Percentiles rank a stretch among this genome's conserved stretches.
These are phyloP conservation scores for Muraenolepis orangiensis DNA, from an alignment of 2,797 vertebrate genomes.

Conservation along the genomic window DNA sequence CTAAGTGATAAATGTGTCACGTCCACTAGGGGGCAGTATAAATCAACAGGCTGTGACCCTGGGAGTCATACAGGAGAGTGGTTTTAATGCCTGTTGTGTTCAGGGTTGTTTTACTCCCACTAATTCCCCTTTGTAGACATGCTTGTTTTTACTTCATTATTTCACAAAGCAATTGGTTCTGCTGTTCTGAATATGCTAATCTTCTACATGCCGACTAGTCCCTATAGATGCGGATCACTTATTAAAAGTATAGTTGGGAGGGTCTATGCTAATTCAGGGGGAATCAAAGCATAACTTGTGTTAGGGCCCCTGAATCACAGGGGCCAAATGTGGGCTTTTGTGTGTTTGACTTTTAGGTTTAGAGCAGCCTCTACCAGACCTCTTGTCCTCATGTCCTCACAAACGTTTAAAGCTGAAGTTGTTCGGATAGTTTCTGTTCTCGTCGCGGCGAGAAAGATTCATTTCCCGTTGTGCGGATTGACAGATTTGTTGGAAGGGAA, in stretches of 20 bases:
- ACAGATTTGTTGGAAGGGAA: slow-evolving; percentile 72
- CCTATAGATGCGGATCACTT: slow-evolving; percentile 76
- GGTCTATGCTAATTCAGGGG: slow-evolving; percentile 72
- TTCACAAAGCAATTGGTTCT: slow-evolving; percentile 64
- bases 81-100: slow-evolving; percentile 51
- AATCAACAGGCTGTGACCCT: slow-evolving; percentile 65
- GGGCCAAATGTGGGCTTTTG: too few relatives aligned
- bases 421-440: too few relatives aligned
- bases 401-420: too few relatives aligned
- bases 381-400: too few relatives aligned
- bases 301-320: slow-evolving; percentile 62
- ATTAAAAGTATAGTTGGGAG: slow-evolving; percentile 77
- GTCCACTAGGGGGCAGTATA: slow-evolving; percentile 71
- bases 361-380: too few relatives aligned
- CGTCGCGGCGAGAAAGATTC: slow-evolving; percentile 63
- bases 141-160: slow-evolving; percentile 27
- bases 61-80: slow-evolving; percentile 48
- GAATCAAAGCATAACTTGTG: slow-evolving; percentile 71
- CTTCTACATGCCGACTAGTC: slow-evolving; percentile 68
- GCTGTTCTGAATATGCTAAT: slow-evolving; percentile 75
- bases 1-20: neutral
- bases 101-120: slow-evolving; percentile 51
- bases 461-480: slow-evolving; percentile 73
- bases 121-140: slow-evolving; percentile 39
- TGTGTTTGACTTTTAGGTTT: too few relatives aligned